Conservation (phyloP, 2,797 vertebrate genomes). For the Paramormyrops hopkinsi region DNA sequence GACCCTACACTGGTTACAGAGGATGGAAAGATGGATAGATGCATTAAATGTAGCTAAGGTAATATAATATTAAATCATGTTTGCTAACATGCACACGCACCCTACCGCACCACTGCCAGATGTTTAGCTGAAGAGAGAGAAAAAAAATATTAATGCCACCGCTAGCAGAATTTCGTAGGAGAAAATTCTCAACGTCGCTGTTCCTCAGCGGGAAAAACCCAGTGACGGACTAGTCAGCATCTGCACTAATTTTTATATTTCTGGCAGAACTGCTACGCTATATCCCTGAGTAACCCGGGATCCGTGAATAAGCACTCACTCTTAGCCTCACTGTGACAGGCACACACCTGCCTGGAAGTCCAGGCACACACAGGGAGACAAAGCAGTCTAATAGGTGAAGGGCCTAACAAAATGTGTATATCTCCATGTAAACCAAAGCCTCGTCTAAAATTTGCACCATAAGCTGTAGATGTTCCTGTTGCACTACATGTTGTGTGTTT, state of each 20-base stretch:
- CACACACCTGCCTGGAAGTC: background rate
- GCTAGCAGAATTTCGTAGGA: background rate
- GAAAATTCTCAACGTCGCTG: background rate
- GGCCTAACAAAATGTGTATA: background rate
- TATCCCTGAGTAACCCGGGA: background rate
- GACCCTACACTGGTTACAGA: background rate
- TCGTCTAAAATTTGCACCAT: background rate
- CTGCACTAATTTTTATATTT: background rate
- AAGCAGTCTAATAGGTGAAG: background rate
- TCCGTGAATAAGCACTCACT: background rate
- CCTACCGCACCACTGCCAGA: background rate
- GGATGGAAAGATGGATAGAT: background rate
- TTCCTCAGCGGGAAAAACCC: background rate
- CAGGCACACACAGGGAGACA: background rate
- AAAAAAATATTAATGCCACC: background rate
- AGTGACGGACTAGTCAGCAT: background rate
- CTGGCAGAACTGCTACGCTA: background rate
- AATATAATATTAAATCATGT: background rate
- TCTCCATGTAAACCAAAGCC: background rate
- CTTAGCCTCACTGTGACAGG: background rate
- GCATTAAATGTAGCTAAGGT: background rate
- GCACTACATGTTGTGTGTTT: background rate
- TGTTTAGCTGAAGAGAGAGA: background rate
- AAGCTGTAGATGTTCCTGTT: background rate
- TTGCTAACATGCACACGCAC: background rate